phyloP scores from a whole-genome alignment of 2,113 vertebrate genomes.

The Panurus biarmicus region DNA sequence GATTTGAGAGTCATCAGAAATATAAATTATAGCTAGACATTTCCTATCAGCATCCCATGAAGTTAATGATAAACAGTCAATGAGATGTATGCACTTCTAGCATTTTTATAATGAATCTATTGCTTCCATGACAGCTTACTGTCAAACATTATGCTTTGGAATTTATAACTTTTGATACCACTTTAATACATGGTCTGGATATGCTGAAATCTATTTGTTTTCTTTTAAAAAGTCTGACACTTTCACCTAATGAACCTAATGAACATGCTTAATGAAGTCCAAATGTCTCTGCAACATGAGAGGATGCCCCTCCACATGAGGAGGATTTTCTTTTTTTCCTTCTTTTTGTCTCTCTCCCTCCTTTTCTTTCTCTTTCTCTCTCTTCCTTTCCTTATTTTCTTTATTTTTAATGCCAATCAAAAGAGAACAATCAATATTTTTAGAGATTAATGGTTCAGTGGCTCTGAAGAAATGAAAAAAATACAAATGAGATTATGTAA shows the following conservation, averaged over 20 bases:
- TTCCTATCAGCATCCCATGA: constrained; percentile 70
- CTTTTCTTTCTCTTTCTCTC: background rate
- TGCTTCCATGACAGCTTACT: constrained; percentile 72
- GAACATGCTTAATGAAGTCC: background rate
- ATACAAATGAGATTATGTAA: background rate
- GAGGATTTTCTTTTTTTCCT: background rate
- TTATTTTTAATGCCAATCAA: background rate
- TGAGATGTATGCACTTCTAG: constrained; percentile 73
- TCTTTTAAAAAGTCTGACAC: background rate
- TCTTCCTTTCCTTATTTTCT: background rate
- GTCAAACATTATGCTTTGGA: constrained; percentile 72
- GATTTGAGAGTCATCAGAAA: constrained; percentile 73
- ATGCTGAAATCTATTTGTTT: constrained; percentile 45
- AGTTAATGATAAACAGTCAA: constrained; percentile 79
- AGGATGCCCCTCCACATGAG: fast-evolving
- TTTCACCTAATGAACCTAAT: background rate
- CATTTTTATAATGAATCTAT: constrained; percentile 77
- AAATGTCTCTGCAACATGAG: background rate
- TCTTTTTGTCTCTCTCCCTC: background rate
- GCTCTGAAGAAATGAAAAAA: background rate
- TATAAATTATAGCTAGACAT: constrained; percentile 77
- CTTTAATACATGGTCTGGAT: constrained; percentile 65
- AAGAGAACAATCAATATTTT: background rate
- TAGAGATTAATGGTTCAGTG: background rate
- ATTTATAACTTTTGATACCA: constrained; percentile 71